These are phyloP conservation scores for Diplazon laetatorius DNA, from an alignment of 2,888 invertebrate genomes.

Conservation along the genomic window DNA sequence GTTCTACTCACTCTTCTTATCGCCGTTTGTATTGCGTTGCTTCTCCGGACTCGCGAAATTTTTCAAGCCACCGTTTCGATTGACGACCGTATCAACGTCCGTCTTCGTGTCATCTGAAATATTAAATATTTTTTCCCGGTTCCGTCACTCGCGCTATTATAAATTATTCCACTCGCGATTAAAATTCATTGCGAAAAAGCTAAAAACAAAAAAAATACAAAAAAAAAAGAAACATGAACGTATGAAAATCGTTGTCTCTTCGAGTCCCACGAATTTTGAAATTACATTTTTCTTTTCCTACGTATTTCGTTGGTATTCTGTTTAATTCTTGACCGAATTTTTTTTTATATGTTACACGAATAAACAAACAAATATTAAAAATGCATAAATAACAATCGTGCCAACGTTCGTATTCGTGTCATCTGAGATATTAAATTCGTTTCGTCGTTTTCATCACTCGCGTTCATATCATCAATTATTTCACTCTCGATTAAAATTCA, in stretches of 20 bases:
- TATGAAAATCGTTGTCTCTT: background rate
- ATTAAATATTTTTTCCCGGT: constrained; percentile 36
- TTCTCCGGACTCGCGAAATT: constrained; percentile 49
- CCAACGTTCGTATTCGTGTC: constrained; percentile 74
- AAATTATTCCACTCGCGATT: constrained; percentile 19
- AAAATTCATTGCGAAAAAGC: background rate
- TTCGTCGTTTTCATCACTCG: constrained; percentile 23
- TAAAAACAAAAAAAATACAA: too few relatives aligned
- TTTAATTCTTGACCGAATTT: too few relatives aligned
- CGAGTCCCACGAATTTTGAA: background rate
- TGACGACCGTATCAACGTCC: constrained; percentile 71
- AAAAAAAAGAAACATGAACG: too few relatives aligned
- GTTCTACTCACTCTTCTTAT: constrained; percentile 67
- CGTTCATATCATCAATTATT: constrained; percentile 5
- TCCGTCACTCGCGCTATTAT: constrained; percentile 13
- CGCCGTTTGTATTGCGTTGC: constrained; percentile 53
- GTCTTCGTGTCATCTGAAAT: constrained; percentile 78
- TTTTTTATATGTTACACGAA: too few relatives aligned
- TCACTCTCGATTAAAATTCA: constrained; percentile 11
- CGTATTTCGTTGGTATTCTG: too few relatives aligned
- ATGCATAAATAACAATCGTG: constrained; percentile 71
- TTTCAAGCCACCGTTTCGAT: constrained; percentile 78
- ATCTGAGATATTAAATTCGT: constrained; percentile 72
- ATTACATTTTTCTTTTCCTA: background rate
- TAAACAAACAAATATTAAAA: too few relatives aligned